A percentile compares a stretch with the other conserved stretches of the same genome.
Conservation (phyloP, 35 echinoderm and acorn worm species). For the Nesometra sesokonis region DNA sequence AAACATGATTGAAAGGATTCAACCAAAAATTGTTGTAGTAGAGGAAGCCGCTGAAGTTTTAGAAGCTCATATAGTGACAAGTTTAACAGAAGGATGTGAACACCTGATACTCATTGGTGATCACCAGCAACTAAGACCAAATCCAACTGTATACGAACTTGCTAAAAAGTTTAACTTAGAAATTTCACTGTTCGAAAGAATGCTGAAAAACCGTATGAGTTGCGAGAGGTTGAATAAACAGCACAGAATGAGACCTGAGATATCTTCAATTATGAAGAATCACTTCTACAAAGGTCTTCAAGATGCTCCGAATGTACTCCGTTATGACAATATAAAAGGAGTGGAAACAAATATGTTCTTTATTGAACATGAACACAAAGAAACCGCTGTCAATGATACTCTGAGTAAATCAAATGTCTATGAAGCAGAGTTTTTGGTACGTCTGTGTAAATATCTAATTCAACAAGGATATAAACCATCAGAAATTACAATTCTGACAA, state of each 20-base stretch:
- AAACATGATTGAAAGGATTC: conserved; percentile 11
- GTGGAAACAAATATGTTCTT: conserved; percentile 58
- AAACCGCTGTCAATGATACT: conserved; percentile 39
- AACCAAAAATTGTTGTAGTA: conserved; percentile 34
- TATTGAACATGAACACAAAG: conserved; percentile 44
- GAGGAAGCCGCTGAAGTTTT: conserved; percentile 53
- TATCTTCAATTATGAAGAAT: conserved; percentile 43
- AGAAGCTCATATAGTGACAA: conserved; percentile 21
- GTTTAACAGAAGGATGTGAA: conserved; percentile 26
- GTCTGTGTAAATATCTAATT: conserved; percentile 61
- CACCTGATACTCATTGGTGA: conserved; percentile 54
- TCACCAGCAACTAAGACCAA: conserved; percentile 42
- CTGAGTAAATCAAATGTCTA: conserved; percentile 66
- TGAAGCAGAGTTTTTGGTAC: conserved; percentile 54
- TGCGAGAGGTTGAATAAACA: conserved; percentile 8
- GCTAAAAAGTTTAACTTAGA: conserved; percentile 26
- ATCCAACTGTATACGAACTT: conserved; percentile 27
- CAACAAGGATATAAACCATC: conserved; percentile 64
- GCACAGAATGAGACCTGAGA: conserved; percentile 44
- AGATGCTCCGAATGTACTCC: conserved; percentile 40
- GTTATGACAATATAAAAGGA: conserved; percentile 36
- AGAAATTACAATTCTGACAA: conserved; percentile 70
- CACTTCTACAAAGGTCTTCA: conserved; percentile 62
- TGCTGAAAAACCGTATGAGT: conserved; percentile 25
- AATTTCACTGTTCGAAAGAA: conserved; percentile 39